Evolutionary conservation across 2,113 vertebrate species (phyloP).

Genomic region (Hucho hucho): DNA sequence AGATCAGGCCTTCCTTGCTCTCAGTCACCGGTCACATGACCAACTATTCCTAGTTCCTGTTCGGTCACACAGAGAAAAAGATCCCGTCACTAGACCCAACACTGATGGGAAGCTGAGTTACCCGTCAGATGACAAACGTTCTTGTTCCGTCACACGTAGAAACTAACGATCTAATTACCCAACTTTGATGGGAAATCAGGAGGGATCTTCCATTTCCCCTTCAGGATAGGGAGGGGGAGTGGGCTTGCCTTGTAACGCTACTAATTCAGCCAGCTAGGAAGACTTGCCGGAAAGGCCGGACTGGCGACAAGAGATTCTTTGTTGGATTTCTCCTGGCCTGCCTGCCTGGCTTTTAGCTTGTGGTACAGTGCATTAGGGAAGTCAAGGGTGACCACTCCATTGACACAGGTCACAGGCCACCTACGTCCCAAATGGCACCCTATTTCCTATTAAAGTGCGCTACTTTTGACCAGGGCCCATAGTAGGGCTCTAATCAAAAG

Average conservation of each 20-base stretch:
- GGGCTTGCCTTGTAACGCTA: not conserved
- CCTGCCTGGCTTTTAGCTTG: slow-evolving; percentile 3
- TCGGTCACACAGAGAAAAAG: not conserved
- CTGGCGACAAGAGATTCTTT: slow-evolving; percentile 31
- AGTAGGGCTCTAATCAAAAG: too few species aligned
- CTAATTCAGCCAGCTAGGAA: slow-evolving; percentile 1
- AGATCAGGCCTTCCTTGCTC: not conserved
- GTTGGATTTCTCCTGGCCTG: slow-evolving; percentile 15
- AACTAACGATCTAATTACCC: not conserved
- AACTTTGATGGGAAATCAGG: not conserved
- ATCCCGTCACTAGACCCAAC: not conserved
- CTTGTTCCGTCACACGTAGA: not conserved
- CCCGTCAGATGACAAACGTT: slow-evolving; percentile 16
- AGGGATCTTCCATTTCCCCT: not conserved
- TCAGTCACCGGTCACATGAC: not conserved
- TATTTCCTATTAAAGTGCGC: too few species aligned
- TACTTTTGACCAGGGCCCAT: too few species aligned
- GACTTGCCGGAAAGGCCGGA: slow-evolving; percentile 16
- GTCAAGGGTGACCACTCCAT: slow-evolving; percentile 5
- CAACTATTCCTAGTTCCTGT: too few species aligned
- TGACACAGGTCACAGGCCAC: slow-evolving; percentile 12
- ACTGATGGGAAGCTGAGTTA: slow-evolving; percentile 16
- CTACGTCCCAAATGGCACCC: not conserved
- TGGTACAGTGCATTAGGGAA: slow-evolving; percentile 1
- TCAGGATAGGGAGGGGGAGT: not conserved